A percentile compares a stretch with the other conserved stretches of the same genome.
Conservation (phyloP, 1,140 invertebrate species). For the Wiebesia pumilae region DNA sequence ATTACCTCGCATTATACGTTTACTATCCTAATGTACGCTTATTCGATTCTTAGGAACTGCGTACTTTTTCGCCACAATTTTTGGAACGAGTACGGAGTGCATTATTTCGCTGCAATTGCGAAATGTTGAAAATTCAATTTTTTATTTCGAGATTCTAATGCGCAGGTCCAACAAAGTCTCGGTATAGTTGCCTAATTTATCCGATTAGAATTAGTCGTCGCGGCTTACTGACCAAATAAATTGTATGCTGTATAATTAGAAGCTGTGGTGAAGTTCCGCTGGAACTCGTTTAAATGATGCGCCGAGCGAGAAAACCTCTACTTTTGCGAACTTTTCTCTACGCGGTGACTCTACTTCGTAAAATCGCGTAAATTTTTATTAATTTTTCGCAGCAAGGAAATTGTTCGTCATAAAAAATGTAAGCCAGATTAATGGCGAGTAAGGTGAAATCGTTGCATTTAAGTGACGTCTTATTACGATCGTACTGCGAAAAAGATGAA, state of each 20-base stretch:
- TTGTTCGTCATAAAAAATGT: background rate
- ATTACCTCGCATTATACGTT: no score
- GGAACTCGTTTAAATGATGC: background rate
- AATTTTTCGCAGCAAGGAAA: background rate
- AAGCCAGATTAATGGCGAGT: constrained; percentile 9
- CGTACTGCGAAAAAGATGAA: constrained; percentile 16
- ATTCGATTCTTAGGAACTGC: no score
- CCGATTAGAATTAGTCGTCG: no score
- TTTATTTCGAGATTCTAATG: no score
- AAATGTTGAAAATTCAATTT: no score
- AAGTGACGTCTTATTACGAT: constrained; percentile 30
- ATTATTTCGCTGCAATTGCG: no score
- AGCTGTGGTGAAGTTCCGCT: background rate
- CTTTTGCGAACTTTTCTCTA: background rate
- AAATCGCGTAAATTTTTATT: constrained; percentile 10
- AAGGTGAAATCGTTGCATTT: constrained; percentile 35
- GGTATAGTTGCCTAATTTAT: no score
- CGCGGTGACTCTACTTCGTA: background rate
- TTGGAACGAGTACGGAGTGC: no score
- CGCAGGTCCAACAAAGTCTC: no score
- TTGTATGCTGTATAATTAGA: background rate
- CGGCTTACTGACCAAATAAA: no score
- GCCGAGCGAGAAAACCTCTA: background rate
- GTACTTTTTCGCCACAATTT: no score
- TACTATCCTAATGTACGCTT: no score